Base-by-base conservation (phyloP, 2,797 vertebrate species). In the Gadopsis bispinosus region DNA sequence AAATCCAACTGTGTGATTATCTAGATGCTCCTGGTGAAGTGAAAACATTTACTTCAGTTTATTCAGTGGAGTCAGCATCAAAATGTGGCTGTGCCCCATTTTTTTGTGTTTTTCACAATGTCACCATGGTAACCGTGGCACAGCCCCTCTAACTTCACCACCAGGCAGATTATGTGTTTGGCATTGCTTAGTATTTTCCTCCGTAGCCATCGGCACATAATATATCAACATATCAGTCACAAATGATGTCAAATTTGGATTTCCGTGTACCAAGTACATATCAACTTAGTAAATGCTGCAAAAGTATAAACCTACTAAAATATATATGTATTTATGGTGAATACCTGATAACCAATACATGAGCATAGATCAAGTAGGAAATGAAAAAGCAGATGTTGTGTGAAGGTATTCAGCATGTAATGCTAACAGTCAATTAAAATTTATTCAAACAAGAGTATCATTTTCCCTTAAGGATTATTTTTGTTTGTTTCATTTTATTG, bases 251-350 rank as follows among this genome's bases (percentile, higher is more conserved):
- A 91, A 70, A 95, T 94, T 92, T 86, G 91, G 89, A 93, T 92
- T 86, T 93, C 82, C 81, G 67, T 67, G 76, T 87, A 86, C 85
- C 78, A 74, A 87, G 83, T 91, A 91, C 92, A 95, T 94, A 94
- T 95, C 93, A 93, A 93, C 86, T 89, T 85, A 86, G 77, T 87
- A 79, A 88, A 94, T 94, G 91, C 93, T 94, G 93, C 93, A 93
- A 85, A 89, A 79, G 51, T 72, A 65, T 76, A 78, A 83, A 74
- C 56, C 56, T 77, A 73, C 70, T 73, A 75, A 81, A 83, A 64
- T 5, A 77, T 53, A 60, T 35, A 54, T 43, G 29, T 83, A 66
- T 81, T 70, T 41, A 75, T 65, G 73, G 55, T 12, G 50, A 88
- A 78, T 77, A 88, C 61, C 51, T 80, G 61, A 80, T 79, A 77